A percentile compares a stretch with the other conserved stretches of the same genome.
Conservation (phyloP, 2,888 invertebrate species). For the Cataglyphis rosenhaueri region DNA sequence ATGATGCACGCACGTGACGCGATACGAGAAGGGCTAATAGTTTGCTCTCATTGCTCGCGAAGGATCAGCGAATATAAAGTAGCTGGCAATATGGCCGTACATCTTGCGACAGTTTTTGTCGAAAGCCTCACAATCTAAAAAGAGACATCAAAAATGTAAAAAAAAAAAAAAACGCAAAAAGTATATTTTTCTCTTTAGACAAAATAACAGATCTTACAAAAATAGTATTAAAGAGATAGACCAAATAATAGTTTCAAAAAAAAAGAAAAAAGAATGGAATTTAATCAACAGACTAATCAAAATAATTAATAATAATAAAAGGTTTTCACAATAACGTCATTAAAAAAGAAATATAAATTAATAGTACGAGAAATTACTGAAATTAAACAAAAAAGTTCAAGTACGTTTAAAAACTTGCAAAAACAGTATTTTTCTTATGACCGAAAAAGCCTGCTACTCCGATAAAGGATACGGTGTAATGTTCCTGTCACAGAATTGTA, state of each 20-base stretch:
- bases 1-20: slow-evolving; percentile 75
- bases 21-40: slow-evolving; percentile 31
- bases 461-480: background rate
- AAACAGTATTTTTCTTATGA: background rate
- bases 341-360: background rate
- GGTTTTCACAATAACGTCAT: background rate
- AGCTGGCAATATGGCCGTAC: slow-evolving; percentile 48
- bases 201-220: background rate
- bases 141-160: background rate
- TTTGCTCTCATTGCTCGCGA: slow-evolving; percentile 28
- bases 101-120: slow-evolving; percentile 64
- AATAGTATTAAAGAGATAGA: background rate
- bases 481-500: background rate
- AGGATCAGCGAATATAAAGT: slow-evolving; percentile 71
- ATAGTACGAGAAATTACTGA: background rate
- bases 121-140: slow-evolving; percentile 73
- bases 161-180: background rate
- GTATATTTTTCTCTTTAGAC: background rate
- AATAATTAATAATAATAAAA: background rate
- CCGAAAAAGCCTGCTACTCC: background rate
- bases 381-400: background rate
- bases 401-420: background rate
- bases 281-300: background rate
- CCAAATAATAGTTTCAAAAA: no score
- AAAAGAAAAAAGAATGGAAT: no score